Conservation (phyloP, 2,888 invertebrate species). For the Drosophila koepferae region DNA sequence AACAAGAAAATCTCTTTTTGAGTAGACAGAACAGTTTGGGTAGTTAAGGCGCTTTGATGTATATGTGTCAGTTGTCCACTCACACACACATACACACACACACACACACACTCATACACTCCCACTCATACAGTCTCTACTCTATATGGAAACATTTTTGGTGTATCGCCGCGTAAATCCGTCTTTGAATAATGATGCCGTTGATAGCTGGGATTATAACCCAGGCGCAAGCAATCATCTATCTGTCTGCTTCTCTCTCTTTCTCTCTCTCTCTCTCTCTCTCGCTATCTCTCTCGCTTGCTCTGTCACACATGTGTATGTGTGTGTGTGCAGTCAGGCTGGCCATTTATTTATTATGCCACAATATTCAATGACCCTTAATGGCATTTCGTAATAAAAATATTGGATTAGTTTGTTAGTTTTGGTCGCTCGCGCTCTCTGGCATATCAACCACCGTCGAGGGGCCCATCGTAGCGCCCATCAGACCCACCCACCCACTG, state of each 20-base stretch:
- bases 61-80: slow-evolving; percentile 54
- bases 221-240: slow-evolving; percentile 36
- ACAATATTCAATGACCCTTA: slow-evolving; percentile 81
- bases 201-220: slow-evolving; percentile 76
- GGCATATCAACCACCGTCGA: slow-evolving; percentile 40
- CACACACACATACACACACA: slow-evolving; percentile 11
- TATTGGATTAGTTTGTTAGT: slow-evolving; percentile 82
- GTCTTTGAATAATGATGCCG: slow-evolving; percentile 81
- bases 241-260: background rate
- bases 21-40: slow-evolving; percentile 50
- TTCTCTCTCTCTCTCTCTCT: slow-evolving; percentile 2
- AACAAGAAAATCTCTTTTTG: slow-evolving; percentile 64
- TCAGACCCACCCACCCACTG: slow-evolving; percentile 31
- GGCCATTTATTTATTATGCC: slow-evolving; percentile 78
- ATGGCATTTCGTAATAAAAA: slow-evolving; percentile 81
- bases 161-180: slow-evolving; percentile 71
- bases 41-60: slow-evolving; percentile 74
- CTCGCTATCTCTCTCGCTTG: background rate
- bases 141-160: slow-evolving; percentile 35
- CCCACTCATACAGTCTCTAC: slow-evolving; percentile 13
- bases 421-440: slow-evolving; percentile 41
- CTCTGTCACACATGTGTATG: slow-evolving; percentile 1
- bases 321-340: slow-evolving; percentile 31
- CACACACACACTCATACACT: slow-evolving; percentile 13
- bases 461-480: slow-evolving; percentile 19